Evolutionary conservation across 2,113 vertebrate genomes (phyloP).

Genomic region (Cyphomyrus discorhynchus): DNA sequence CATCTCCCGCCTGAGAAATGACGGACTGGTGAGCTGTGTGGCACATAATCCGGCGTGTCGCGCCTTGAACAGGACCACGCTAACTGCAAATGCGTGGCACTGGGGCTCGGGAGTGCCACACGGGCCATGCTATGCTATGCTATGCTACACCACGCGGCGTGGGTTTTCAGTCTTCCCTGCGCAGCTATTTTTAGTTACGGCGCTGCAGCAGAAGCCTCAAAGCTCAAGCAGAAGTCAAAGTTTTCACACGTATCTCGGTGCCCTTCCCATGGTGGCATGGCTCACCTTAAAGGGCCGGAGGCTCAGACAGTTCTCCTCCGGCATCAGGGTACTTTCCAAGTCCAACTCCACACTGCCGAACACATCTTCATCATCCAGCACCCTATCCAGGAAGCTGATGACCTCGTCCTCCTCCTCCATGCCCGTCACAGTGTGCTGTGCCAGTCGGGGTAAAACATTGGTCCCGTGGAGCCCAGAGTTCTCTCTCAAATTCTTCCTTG

Average conservation of each 20-base stretch:
- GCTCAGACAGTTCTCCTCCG: constrained; percentile 51
- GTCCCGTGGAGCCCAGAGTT: not conserved
- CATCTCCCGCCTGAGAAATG: not conserved
- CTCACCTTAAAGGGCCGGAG: constrained; percentile 78
- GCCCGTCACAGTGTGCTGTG: not conserved
- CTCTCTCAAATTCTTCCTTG: not conserved
- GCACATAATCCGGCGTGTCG: too few species aligned
- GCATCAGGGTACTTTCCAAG: constrained; percentile 68
- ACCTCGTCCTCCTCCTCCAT: constrained; percentile 75
- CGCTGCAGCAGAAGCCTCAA: constrained; percentile 6
- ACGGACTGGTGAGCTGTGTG: not conserved
- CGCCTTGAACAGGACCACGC: not conserved
- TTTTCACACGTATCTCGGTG: not conserved
- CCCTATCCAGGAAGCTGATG: constrained; percentile 83
- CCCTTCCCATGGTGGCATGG: constrained; percentile 2
- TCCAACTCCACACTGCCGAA: constrained; percentile 76
- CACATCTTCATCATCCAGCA: constrained; percentile 83
- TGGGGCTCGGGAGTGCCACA: not conserved
- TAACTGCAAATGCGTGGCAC: not conserved
- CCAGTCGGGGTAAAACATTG: not conserved
- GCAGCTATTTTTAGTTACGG: constrained; percentile 36
- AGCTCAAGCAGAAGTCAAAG: constrained; percentile 1
- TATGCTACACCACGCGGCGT: constrained; percentile 12
- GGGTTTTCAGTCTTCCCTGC: constrained; percentile 36
- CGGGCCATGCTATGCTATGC: not conserved